Base-by-base conservation (phyloP, 2,888 invertebrate genomes). In the Acrobasis suavella region DNA sequence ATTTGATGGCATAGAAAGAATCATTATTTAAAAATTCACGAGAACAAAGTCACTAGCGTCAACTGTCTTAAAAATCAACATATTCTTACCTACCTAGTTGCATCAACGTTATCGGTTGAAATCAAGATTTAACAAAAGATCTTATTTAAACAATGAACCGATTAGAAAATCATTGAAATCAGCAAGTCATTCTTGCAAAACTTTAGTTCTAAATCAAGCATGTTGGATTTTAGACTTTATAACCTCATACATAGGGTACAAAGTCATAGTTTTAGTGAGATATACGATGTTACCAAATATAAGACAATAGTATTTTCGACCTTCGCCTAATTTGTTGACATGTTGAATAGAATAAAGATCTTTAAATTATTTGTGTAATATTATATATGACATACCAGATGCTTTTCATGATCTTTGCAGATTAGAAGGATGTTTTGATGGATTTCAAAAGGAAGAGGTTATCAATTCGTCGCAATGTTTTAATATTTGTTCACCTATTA, bases 111-210 rank as follows among this genome's bases (percentile, higher is more conserved):
- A 8, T 7, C 14, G 12, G 0, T n/a, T 10, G 2, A n/a, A 14
- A 46, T 46, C 46, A n/a, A 12, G 46, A 46, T 46, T 46, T 7
- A 46, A 46, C 46, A 46, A 46, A n/a, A 46, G 46, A 12, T n/a
- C 46, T 46, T 32, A 5, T 46, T 14, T 0, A 46, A 46, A 46
- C 46, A 46, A 46, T 46, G 14, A n/a, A 46, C n/a, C 46, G 46
- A 46, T 46, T 46, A 46, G n/a, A 46, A 46, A n/a, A 46, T 46
- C 46, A n/a, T 46, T n/a, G 46, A 46, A n/a, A 46, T 46, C 46
- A 46, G 46, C 46, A 3, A 46, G 46, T 46, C 46, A 46, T 46
- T 46, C 46, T 46, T 46, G 10, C 46, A 46, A 46, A 46, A 46
- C 46, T 10, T 10, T n/a, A 46, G n/a, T 10, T 46, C 5, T 46